Percentiles rank a stretch among this genome's conserved stretches.
Evolutionary conservation across 2,113 vertebrate species (phyloP).

Genomic region (Trogon melanurus): DNA sequence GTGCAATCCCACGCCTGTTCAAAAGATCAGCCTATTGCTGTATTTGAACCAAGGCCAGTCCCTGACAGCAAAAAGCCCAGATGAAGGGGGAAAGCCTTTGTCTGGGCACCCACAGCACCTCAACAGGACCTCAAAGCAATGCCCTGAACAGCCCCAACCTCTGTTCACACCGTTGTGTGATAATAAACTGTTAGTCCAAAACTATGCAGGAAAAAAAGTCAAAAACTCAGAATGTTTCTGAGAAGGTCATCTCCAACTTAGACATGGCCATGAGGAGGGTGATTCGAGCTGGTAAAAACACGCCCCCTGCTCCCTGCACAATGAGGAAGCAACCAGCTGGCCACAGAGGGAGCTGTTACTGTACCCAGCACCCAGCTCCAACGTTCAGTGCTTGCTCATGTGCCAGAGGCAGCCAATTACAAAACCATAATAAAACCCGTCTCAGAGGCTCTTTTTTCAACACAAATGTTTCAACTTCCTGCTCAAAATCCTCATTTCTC

Average conservation of each 20-base stretch:
- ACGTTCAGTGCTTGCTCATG: not conserved
- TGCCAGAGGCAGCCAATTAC: not conserved
- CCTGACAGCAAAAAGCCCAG: not conserved
- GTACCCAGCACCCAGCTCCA: not conserved
- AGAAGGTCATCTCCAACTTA: not conserved
- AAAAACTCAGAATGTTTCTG: not conserved
- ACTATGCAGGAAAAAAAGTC: not conserved
- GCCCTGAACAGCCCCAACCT: not conserved
- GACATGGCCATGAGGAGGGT: not conserved
- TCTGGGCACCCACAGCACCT: not conserved
- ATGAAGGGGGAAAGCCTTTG: not conserved
- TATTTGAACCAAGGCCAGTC: not conserved
- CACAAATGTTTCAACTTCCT: not conserved
- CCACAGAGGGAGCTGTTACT: not conserved
- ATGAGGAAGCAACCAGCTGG: conserved; percentile 14
- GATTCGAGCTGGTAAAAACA: not conserved
- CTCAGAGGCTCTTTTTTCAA: conserved; percentile 13
- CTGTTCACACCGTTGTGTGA: accelerated
- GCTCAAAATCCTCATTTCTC: conserved; percentile 1
- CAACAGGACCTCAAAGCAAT: not conserved
- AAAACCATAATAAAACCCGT: not conserved
- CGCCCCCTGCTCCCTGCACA: not conserved
- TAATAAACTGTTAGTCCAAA: not conserved
- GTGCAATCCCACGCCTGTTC: not conserved
- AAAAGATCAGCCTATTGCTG: not conserved